Conservation (phyloP, 2,113 vertebrate species). For the Dryoscopus gambensis region DNA sequence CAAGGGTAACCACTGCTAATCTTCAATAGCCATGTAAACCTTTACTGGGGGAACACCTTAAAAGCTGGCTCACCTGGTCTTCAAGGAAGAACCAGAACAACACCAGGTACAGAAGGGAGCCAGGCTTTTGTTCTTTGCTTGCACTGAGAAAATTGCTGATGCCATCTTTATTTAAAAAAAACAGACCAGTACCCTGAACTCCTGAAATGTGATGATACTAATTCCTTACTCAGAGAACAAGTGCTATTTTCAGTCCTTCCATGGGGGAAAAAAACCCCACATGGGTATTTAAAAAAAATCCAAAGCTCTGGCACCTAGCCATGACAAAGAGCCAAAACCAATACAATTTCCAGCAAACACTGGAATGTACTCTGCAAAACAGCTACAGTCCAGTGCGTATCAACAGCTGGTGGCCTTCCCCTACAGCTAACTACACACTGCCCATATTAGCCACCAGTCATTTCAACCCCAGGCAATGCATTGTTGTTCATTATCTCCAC, state of each 20-base stretch:
- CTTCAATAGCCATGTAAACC: neutral
- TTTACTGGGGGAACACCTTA: neutral
- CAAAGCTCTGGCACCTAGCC: neutral
- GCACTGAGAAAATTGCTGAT: neutral
- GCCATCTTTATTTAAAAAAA: neutral
- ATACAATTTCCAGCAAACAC: neutral
- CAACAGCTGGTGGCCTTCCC: neutral
- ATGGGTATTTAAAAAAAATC: neutral
- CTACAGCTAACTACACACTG: neutral
- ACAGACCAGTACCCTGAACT: neutral
- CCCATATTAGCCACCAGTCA: neutral
- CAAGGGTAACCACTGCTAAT: neutral
- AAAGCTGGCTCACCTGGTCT: neutral
- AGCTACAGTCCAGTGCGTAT: neutral
- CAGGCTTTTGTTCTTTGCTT: neutral
- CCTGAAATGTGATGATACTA: neutral
- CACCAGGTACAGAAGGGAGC: neutral
- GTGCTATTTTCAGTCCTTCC: constrained; percentile 19
- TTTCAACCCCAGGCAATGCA: neutral
- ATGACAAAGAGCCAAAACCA: constrained; percentile 10
- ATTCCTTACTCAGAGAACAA: neutral
- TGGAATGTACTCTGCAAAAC: neutral
- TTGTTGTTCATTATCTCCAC: neutral
- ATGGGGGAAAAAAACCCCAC: neutral
- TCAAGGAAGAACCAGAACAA: neutral